Conservation (phyloP, 37 sponge, comb jelly and placozoan genomes). For the Diacarnus erythraeanus region DNA sequence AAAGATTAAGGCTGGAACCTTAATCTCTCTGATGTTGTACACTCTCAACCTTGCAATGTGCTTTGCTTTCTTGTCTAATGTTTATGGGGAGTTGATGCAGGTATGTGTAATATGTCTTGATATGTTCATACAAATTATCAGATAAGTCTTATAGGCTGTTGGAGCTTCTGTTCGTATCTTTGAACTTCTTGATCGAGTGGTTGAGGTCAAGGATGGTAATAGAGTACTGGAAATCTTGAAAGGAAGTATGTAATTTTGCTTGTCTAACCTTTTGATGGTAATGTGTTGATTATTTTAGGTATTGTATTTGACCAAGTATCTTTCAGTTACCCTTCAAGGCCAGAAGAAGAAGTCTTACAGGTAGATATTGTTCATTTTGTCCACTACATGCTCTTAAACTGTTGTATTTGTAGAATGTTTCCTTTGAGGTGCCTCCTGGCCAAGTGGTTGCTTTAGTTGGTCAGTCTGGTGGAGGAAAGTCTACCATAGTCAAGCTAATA, state of each 20-base stretch:
- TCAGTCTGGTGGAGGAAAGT: constrained; percentile 88
- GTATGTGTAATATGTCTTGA: constrained; percentile 22
- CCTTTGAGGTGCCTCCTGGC: constrained; percentile 67
- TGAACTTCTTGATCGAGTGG: constrained; percentile 73
- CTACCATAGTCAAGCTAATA: constrained; percentile 81
- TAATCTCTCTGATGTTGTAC: constrained; percentile 81
- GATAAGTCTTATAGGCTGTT: constrained; percentile 61
- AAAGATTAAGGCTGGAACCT: constrained; percentile 37
- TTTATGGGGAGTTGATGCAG: constrained; percentile 92
- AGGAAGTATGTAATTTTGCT: constrained; percentile 49
- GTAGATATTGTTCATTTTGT: too few species aligned
- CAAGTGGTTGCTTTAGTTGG: constrained; percentile 91
- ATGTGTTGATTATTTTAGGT: constrained; percentile 15
- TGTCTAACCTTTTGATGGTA: background rate
- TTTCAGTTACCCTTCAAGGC: constrained; percentile 86
- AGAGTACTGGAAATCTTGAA: constrained; percentile 20
- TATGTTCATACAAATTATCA: background rate
- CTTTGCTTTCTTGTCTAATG: constrained; percentile 77
- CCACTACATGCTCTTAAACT: background rate
- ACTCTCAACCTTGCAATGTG: constrained; percentile 84
- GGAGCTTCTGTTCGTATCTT: constrained; percentile 84
- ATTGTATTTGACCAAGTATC: constrained; percentile 66
- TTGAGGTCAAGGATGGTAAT: constrained; percentile 61
- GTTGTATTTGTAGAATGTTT: constrained; percentile 44
- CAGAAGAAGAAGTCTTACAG: constrained; percentile 80